phyloP scores from a whole-genome alignment of 2,113 vertebrate genomes.

The Eublepharis macularius region DNA sequence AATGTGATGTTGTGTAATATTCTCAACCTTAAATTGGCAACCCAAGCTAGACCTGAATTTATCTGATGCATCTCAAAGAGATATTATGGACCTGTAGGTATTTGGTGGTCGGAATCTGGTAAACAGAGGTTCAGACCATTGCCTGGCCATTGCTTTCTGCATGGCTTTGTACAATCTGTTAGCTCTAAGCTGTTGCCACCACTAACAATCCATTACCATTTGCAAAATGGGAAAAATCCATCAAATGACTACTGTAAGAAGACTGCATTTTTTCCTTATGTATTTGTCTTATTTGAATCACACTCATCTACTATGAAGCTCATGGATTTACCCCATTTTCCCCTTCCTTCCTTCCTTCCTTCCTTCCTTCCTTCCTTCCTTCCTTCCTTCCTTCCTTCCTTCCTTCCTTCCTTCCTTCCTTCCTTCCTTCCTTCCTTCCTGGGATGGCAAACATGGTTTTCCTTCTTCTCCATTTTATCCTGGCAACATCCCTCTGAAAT shows the following conservation, averaged over 20 bases:
- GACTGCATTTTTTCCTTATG: not conserved
- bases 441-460: too few species aligned
- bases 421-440: too few species aligned
- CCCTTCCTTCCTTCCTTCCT: too few species aligned
- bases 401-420: too few species aligned
- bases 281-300: not conserved
- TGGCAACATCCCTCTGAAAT: not conserved
- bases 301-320: not conserved
- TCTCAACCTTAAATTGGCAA: too few species aligned
- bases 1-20: not conserved
- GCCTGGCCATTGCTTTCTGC: not conserved
- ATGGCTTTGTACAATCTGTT: not conserved
- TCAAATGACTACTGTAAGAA: not conserved
- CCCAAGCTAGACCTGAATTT: slow-evolving; percentile 1
- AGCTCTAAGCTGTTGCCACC: not conserved
- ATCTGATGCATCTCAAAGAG: not conserved
- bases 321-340: not conserved
- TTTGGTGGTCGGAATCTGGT: not conserved
- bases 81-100: not conserved
- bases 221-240: not conserved
- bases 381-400: too few species aligned
- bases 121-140: not conserved
- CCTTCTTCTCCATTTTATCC: not conserved
- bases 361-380: too few species aligned
- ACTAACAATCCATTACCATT: not conserved